Evolutionary conservation across 2,888 invertebrate genomes (phyloP), one percentile per base, ranked within the genome.

Genomic region (Lasioglossum figueresi): DNA sequence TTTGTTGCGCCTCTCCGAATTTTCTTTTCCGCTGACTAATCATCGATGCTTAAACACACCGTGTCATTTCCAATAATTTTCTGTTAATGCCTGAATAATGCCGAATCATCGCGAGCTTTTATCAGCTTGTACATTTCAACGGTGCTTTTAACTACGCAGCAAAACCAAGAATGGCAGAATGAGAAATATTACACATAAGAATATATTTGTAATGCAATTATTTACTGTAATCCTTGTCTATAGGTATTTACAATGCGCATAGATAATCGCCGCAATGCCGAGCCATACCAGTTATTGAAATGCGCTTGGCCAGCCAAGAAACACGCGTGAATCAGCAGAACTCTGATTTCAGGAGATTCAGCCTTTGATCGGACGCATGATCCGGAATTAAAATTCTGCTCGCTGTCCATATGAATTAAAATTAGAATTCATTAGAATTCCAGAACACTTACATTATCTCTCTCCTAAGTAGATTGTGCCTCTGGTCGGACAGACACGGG

Each of bases 1-100:
- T 84, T 56, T 68, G 52, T 48, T 59, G 70, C n/a, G 12, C 1
- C 75, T 31, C 19, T 66, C 16, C 4, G 43, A 45, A 70, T 63
- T 52, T 63, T 45, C 5, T 34, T 45, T 45, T 8, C 45, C 16
- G 14, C 27, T 3, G n/a, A 71, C 56, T 45, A 68, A 77, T 48
- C 2, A 14, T 48, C 34, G 12, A 0, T 5, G 37, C 37, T 34
- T 4, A n/a, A 37, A 23, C 34, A 1, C 40, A n/a, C 37, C 4
- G 4, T 31, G 19, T 34, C 34, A 19, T 31, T 23, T 12, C 4
- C 31, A n/a, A 73, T 48, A 34, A 73, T 48, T 48, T 34, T 4
- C 31, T 5, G 4, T 23, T 16, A 19, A 4, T 19, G 66, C 3
- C 2, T 16, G 12, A 34, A 73, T 48, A 72, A 23, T 12, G 72